These are phyloP conservation scores for Acipenser transmontanus DNA, from an alignment of 2,797 vertebrate genomes.

Conservation along the genomic window DNA sequence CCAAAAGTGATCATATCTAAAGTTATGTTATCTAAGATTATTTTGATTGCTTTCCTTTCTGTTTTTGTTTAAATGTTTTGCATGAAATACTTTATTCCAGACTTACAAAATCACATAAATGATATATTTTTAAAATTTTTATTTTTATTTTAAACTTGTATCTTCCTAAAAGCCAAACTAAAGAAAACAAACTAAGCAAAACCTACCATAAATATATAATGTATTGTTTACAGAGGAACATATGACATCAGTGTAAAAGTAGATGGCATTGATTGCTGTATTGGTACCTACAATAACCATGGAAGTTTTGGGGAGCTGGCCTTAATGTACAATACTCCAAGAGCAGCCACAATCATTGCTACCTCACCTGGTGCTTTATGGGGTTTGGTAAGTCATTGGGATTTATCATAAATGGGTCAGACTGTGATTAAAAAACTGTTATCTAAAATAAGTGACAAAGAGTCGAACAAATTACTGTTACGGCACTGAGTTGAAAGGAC, in stretches of 20 bases:
- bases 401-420: slow-evolving; percentile 14
- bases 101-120: too few species aligned
- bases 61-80: background rate
- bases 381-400: slow-evolving; percentile 83
- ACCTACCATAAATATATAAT: background rate
- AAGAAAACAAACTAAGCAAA: background rate
- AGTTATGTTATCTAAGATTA: background rate
- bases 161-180: background rate
- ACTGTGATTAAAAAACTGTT: too few species aligned
- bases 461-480: too few species aligned
- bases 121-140: too few species aligned
- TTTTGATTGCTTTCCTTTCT: background rate
- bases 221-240: slow-evolving; percentile 68
- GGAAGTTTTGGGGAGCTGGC: slow-evolving; percentile 97
- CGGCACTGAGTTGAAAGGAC: too few species aligned
- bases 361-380: slow-evolving; percentile 90
- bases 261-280: slow-evolving; percentile 75
- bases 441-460: too few species aligned
- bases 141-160: background rate
- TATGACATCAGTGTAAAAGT: slow-evolving; percentile 86
- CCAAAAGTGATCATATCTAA: background rate
- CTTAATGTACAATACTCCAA: slow-evolving; percentile 96
- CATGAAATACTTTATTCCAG: too few species aligned
- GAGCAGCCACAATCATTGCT: slow-evolving; percentile 94
- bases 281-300: slow-evolving; percentile 88